Base-by-base conservation (phyloP, 2,888 invertebrate genomes). In the Oligia fasciuncula region DNA sequence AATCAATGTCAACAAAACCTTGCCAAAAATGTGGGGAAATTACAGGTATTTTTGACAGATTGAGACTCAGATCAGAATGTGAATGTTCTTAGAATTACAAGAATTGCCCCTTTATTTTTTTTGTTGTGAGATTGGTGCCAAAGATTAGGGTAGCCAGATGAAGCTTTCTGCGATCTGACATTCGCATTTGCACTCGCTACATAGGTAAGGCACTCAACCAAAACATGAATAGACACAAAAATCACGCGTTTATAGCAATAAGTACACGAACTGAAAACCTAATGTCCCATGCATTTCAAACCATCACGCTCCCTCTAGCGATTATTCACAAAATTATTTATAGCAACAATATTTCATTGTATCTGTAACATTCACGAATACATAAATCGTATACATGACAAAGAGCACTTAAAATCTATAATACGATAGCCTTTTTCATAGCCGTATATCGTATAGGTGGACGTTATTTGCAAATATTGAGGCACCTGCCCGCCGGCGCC, bases 291-390 rank as follows among this genome's bases (percentile, higher is more conserved):
- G 82, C 65, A 86, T 86, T 69, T 83, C 78, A 70, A 80, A 76
- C 74, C 80, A 80, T 87, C 83, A 83, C 76, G 77, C 70, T 77
- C 80, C 81, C 80, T 51, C 77, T 65, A 71, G 67, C 87, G 81
- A 89, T 88, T 88, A 85, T 89, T 88, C 86, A 89, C 76, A 87
- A 87, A 92, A 93, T 94, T 94, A 94, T 89, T 88, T 88, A 89
- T 85, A 73, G 85, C 88, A 65, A 81, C 86, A 71, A 89, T 89
- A 88, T 87, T 85, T 86, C 81, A 87, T 85, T 84, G 87, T 84
- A 89, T 89, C 83, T 83, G 83, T 84, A 73, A 77, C 83, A 54
- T 86, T 84, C 89, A 86, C 85, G 84, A 87, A 87, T 84, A 80
- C 83, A 88, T 89, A 88, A 89, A 89, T 89, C 85, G 75, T 81